Conservation (phyloP, 2,797 vertebrate species). For the Pogonophryne albipinna region DNA sequence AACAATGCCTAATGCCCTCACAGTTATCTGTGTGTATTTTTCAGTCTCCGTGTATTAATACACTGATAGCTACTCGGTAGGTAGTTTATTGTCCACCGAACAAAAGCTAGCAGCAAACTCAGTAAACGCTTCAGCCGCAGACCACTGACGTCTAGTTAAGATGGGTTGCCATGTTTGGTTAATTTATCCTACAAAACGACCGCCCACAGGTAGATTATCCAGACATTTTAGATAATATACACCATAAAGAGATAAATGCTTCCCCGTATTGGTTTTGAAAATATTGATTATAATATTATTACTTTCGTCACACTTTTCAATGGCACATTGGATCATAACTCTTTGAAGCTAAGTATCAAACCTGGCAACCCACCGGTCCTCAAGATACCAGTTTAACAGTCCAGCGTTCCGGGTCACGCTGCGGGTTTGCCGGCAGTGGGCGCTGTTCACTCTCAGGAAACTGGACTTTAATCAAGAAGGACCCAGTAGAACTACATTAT, state of each 20-base stretch:
- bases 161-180: conserved; percentile 50
- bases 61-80: background rate
- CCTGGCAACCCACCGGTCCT: conserved; percentile 69
- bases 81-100: conserved; percentile 39
- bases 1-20: background rate
- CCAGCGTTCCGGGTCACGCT: background rate
- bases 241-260: fast-evolving
- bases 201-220: background rate
- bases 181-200: background rate
- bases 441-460: conserved; percentile 26
- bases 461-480: background rate
- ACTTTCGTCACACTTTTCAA: fast-evolving
- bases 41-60: conserved; percentile 8
- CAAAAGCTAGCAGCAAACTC: conserved; percentile 71
- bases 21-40: background rate
- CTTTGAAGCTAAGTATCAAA: conserved; percentile 2
- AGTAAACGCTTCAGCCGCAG: conserved; percentile 56
- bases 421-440: conserved; percentile 52
- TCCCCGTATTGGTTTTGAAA: too few relatives aligned
- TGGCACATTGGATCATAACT: background rate
- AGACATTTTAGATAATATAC: background rate
- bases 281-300: too few relatives aligned
- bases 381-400: background rate
- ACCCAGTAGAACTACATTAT: too few relatives aligned
- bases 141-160: conserved; percentile 70